These are phyloP conservation scores for Oscheius sp. DNA, from an alignment of 2,888 invertebrate species.

Conservation along the genomic window DNA sequence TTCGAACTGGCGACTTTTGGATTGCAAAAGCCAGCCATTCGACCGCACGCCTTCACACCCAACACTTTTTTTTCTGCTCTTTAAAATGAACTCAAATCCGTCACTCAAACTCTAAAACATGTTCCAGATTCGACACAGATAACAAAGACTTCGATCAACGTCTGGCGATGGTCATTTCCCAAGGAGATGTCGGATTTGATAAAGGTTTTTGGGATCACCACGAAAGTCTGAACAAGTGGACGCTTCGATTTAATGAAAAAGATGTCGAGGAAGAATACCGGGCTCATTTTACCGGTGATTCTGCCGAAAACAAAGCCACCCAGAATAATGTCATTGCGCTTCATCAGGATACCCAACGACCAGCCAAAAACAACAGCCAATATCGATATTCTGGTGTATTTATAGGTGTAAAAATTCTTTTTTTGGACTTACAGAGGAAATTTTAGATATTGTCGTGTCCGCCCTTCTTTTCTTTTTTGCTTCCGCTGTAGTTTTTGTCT, in stretches of 20 bases:
- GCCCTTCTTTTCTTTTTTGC: conserved; percentile 78
- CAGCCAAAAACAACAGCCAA: background rate
- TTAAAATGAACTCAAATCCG: no score
- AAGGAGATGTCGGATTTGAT: conserved; percentile 55
- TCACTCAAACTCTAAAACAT: no score
- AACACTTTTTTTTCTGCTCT: no score
- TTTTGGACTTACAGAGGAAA: background rate
- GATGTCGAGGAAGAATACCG: conserved; percentile 71
- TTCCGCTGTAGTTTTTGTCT: conserved; percentile 61
- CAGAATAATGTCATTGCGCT: conserved; percentile 51
- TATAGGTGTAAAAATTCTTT: conserved; percentile 74
- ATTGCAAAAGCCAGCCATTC: no score
- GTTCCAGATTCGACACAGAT: conserved; percentile 70
- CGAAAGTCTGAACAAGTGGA: conserved; percentile 80
- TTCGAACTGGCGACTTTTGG: no score
- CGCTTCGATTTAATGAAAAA: conserved; percentile 84
- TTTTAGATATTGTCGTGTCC: conserved; percentile 83
- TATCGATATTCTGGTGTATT: conserved; percentile 70
- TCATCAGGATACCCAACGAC: conserved; percentile 45
- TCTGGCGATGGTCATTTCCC: conserved; percentile 66
- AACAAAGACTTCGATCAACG: conserved; percentile 72
- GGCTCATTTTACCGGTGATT: conserved; percentile 69
- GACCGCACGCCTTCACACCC: no score
- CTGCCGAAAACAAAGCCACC: conserved; percentile 57
- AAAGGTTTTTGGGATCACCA: conserved; percentile 65